Conservation (phyloP, 2,113 vertebrate genomes). For the Elgaria multicarinata region DNA sequence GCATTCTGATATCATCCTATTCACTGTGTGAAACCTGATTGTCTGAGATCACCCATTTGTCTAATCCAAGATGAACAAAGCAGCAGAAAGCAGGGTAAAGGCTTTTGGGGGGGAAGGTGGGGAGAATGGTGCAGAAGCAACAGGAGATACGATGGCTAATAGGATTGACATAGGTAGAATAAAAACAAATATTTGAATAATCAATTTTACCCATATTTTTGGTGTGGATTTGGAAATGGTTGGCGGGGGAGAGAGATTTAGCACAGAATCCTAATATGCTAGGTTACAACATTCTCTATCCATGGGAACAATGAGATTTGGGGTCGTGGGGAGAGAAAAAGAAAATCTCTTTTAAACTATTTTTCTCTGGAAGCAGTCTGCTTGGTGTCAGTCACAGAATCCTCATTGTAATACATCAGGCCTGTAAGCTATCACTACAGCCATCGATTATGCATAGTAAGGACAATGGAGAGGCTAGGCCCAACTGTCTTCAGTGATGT, state of each 20-base stretch:
- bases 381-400: background rate
- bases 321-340: background rate
- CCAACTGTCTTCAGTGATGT: background rate
- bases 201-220: background rate
- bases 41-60: background rate
- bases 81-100: background rate
- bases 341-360: background rate
- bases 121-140: background rate
- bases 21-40: background rate
- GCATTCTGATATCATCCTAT: background rate
- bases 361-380: background rate
- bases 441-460: background rate
- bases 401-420: background rate
- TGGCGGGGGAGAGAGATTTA: no score
- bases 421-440: background rate
- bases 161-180: background rate
- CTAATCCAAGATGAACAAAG: background rate
- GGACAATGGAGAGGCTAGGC: background rate
- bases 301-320: background rate
- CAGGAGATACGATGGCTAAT: background rate
- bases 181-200: background rate
- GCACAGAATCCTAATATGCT: no score
- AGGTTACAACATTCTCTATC: no score
- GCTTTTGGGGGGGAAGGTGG: background rate
- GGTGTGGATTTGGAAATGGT: background rate